A percentile compares a stretch with the other conserved stretches of the same genome.
These are phyloP conservation scores for Apostichopus leukothele DNA, from an alignment of 53 echinoderm and acorn worm species.

Conservation along the genomic window DNA sequence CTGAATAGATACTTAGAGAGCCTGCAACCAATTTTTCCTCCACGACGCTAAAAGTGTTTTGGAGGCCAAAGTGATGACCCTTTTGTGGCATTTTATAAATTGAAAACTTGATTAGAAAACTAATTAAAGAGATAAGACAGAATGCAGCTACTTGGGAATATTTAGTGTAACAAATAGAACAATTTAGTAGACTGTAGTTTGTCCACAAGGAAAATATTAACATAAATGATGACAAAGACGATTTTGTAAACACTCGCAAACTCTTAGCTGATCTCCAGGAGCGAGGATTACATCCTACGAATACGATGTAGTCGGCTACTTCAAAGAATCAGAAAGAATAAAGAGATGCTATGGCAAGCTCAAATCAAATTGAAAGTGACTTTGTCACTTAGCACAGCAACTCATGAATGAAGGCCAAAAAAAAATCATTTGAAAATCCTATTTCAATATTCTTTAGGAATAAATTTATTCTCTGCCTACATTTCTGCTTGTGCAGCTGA, in stretches of 20 bases:
- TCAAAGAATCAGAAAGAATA: not conserved
- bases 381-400: not conserved
- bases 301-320: not conserved
- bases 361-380: conserved; percentile 21
- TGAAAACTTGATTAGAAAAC: no score
- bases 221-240: not conserved
- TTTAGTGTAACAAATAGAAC: no score
- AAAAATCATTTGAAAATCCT: not conserved
- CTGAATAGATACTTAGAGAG: no score
- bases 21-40: no score
- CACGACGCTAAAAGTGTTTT: no score
- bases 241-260: not conserved
- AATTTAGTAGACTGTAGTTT: no score
- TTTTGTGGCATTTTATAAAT: no score
- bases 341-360: not conserved
- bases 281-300: no score
- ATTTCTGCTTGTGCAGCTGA: not conserved
- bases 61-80: no score
- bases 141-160: no score
- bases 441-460: not conserved
- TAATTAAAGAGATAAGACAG: no score
- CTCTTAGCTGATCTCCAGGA: not conserved
- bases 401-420: conserved; percentile 20
- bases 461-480: not conserved
- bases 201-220: no score